Conservation (phyloP, 2,113 vertebrate genomes). For the Gnathonemus echidnorhynchus region DNA sequence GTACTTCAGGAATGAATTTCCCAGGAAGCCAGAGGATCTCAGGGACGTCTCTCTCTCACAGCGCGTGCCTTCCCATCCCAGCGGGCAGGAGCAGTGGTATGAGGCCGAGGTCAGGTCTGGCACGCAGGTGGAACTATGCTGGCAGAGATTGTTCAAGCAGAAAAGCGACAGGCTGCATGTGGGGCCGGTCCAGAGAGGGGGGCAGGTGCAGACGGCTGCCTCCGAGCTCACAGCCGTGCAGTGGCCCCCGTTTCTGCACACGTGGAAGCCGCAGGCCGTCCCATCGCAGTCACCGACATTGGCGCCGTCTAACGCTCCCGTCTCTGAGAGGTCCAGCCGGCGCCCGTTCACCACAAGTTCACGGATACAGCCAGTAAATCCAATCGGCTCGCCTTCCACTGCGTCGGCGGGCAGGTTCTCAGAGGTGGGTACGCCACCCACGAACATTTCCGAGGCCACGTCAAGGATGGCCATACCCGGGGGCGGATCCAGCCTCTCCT, state of each 20-base stretch:
- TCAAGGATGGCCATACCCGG: conserved; percentile 65
- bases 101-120: conserved; percentile 40
- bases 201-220: conserved; percentile 65
- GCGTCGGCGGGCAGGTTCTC: conserved; percentile 58
- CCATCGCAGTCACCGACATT: conserved; percentile 79
- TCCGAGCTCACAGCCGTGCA: conserved; percentile 44
- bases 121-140: conserved; percentile 57
- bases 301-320: conserved; percentile 58
- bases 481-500: conserved; percentile 43
- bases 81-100: conserved; percentile 64
- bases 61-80: conserved; percentile 66
- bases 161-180: conserved; percentile 59
- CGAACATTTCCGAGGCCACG: conserved; percentile 62
- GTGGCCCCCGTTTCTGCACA: conserved; percentile 66
- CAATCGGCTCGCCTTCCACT: conserved; percentile 52
- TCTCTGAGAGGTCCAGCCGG: conserved; percentile 66
- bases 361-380: conserved; percentile 70
- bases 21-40: conserved; percentile 58
- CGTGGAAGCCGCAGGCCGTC: conserved; percentile 67
- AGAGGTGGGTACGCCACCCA: conserved; percentile 70
- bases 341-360: conserved; percentile 63
- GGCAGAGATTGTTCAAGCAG: conserved; percentile 60
- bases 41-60: conserved; percentile 56
- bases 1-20: conserved; percentile 74
- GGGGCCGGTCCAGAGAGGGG: conserved; percentile 55